Percentiles rank a stretch among this genome's conserved stretches.
Evolutionary conservation across 2,888 invertebrate genomes (phyloP).

Genomic region (Oxystoma pomonae): DNA sequence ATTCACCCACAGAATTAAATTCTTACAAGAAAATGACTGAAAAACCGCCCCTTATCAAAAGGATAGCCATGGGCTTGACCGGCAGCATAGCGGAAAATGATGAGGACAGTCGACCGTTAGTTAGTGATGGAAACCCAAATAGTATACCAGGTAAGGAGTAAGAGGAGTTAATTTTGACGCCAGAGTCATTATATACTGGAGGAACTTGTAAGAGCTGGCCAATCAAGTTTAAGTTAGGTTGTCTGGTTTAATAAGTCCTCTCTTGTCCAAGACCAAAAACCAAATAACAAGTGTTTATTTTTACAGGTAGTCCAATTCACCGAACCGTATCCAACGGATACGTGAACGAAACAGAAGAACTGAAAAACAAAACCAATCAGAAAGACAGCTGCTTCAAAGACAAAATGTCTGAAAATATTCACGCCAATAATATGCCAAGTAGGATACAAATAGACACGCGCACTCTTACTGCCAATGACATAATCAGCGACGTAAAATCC

Average conservation of each 20-base stretch:
- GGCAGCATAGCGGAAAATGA: conserved; percentile 48
- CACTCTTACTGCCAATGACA: conserved; percentile 40
- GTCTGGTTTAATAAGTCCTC: too few species aligned
- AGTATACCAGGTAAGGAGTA: conserved; percentile 46
- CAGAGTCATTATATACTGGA: too few species aligned
- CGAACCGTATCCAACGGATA: conserved; percentile 68
- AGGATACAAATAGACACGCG: conserved; percentile 59
- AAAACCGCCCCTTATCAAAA: conserved; percentile 74
- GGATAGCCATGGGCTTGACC: conserved; percentile 72
- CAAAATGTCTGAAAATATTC: conserved; percentile 39
- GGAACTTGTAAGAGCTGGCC: too few species aligned
- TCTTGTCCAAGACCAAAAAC: too few species aligned
- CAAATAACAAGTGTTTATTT: too few species aligned
- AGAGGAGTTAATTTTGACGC: neutral
- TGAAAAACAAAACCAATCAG: conserved; percentile 45
- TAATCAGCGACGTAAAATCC: conserved; percentile 50
- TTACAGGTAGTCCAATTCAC: conserved; percentile 55
- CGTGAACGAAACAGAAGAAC: conserved; percentile 74
- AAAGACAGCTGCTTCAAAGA: conserved; percentile 36
- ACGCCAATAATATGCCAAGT: conserved; percentile 46
- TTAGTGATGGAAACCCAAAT: conserved; percentile 54
- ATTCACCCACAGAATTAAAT: conserved; percentile 82
- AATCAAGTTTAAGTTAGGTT: too few species aligned
- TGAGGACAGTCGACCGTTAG: conserved; percentile 70
- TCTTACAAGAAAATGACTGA: conserved; percentile 78